Evolutionary conservation across 2,888 invertebrate species (phyloP).

Genomic region (Mayetiola destructor): DNA sequence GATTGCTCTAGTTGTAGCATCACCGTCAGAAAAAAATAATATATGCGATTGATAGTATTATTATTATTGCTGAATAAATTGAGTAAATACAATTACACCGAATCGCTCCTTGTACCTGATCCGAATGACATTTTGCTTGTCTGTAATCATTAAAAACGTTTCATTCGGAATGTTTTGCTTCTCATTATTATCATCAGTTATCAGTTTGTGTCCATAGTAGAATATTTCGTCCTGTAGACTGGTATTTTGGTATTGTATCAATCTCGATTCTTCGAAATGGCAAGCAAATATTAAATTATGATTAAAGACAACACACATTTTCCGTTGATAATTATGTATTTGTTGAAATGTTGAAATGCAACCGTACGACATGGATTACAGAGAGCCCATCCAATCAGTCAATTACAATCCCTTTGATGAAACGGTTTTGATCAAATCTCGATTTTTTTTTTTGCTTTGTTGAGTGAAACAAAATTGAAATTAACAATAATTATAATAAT

Average conservation of each 20-base stretch:
- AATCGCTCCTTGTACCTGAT: constrained; percentile 5
- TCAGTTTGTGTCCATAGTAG: background rate
- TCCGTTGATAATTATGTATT: too few species aligned
- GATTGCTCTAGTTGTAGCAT: too few species aligned
- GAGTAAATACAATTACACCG: too few species aligned
- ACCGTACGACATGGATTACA: background rate
- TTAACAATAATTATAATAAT: background rate
- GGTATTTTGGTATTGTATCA: background rate
- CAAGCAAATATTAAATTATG: constrained; percentile 8
- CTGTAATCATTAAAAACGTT: background rate
- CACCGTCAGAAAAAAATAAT: too few species aligned
- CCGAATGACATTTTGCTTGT: background rate
- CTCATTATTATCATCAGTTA: too few species aligned
- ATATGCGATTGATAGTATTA: too few species aligned
- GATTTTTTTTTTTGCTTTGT: background rate
- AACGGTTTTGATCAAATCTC: too few species aligned
- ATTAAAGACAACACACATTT: too few species aligned
- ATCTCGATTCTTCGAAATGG: background rate
- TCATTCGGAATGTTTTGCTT: background rate
- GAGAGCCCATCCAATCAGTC: background rate
- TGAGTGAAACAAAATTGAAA: background rate
- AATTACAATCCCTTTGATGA: too few species aligned
- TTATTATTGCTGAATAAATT: too few species aligned
- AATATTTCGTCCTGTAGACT: background rate
- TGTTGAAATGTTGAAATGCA: background rate